Percentiles rank a stretch among this genome's conserved stretches.
Evolutionary conservation across 2,888 invertebrate species (phyloP).

Genomic region (Elgonia sp.): DNA sequence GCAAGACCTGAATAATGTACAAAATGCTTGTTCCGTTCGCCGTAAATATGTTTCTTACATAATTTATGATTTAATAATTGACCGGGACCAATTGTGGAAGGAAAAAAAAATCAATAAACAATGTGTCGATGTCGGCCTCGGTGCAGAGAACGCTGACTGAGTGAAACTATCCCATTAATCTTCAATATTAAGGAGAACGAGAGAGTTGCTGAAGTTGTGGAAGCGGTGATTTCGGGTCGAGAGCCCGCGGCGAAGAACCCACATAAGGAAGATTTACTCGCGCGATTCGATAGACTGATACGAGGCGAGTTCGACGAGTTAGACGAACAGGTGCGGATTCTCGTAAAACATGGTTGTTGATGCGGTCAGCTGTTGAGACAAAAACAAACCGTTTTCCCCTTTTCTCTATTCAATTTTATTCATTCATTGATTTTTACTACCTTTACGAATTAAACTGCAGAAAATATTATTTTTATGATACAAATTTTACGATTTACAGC

Average conservation of each 20-base stretch:
- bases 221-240: constrained; percentile 80
- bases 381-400: no score
- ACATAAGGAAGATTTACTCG: constrained; percentile 84
- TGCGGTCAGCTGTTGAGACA: no score
- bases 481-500: no score
- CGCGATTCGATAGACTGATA: constrained; percentile 83
- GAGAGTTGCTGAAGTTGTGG: constrained; percentile 81
- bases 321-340: constrained; percentile 78
- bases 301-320: constrained; percentile 80
- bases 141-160: constrained; percentile 66
- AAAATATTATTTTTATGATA: no score
- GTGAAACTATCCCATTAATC: constrained; percentile 75
- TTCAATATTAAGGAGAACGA: constrained; percentile 81
- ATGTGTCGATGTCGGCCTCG: constrained; percentile 71
- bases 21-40: no score
- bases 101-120: constrained; percentile 40
- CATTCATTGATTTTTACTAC: not conserved
- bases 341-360: no score
- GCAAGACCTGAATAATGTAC: no score
- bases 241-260: constrained; percentile 80
- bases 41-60: not conserved
- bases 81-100: constrained; percentile 42
- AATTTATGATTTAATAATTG: constrained; percentile 37
- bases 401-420: no score
- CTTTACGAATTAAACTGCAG: no score